phyloP scores from a whole-genome alignment of 2,113 vertebrate genomes.

The Etheostoma cragini region DNA sequence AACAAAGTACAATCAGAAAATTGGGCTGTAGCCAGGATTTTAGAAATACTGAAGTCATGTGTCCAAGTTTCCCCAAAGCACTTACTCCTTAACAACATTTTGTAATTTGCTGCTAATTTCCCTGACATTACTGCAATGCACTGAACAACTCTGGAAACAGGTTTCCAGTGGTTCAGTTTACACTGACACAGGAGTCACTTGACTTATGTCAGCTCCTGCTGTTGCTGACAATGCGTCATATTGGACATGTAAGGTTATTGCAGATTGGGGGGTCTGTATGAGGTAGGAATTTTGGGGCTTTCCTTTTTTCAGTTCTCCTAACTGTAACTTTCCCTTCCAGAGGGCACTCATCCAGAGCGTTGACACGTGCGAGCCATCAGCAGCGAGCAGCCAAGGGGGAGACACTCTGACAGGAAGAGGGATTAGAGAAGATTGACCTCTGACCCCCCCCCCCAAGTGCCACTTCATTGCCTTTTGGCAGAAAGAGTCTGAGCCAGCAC shows the following conservation, averaged over 20 bases:
- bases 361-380: conserved; percentile 81
- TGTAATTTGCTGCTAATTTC: background rate
- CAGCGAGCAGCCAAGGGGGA: conserved; percentile 73
- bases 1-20: background rate
- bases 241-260: conserved; percentile 63
- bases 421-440: conserved; percentile 83
- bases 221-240: conserved; percentile 65
- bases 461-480: conserved; percentile 80
- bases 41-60: background rate
- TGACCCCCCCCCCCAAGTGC: conserved; percentile 74
- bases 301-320: conserved; percentile 69
- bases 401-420: conserved; percentile 84
- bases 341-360: conserved; percentile 75
- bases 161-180: conserved; percentile 20
- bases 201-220: conserved; percentile 58
- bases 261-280: conserved; percentile 43
- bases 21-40: background rate
- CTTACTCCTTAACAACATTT: background rate
- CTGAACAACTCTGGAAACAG: conserved; percentile 14
- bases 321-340: conserved; percentile 73
- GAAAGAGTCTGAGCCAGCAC: conserved; percentile 48
- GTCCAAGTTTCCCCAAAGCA: background rate
- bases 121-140: conserved; percentile 15
- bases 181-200: conserved; percentile 40
- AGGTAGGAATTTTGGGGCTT: conserved; percentile 39